Conservation (phyloP, 2,113 vertebrate species). For the Gallinago media region DNA sequence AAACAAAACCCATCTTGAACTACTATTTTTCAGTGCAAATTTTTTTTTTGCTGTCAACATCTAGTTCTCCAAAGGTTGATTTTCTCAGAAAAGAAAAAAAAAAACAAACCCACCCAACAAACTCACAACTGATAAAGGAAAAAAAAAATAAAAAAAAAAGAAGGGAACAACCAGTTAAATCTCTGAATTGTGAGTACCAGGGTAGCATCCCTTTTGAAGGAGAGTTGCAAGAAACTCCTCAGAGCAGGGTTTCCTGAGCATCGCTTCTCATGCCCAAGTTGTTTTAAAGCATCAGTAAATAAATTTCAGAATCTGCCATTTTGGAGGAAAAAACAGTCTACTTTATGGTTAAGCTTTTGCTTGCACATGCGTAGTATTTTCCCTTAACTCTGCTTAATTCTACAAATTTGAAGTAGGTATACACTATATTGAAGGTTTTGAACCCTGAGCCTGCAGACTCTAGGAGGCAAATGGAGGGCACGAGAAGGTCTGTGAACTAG, state of each 20-base stretch:
- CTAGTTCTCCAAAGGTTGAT: not conserved
- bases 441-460: not conserved
- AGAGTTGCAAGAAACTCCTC: not conserved
- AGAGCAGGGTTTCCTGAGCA: not conserved
- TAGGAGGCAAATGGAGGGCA: not conserved
- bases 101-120: not conserved
- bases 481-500: not conserved
- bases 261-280: not conserved
- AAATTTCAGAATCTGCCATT: not conserved
- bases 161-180: not conserved
- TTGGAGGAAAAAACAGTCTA: not conserved
- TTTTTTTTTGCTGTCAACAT: not conserved
- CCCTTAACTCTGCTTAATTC: not conserved
- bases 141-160: no score
- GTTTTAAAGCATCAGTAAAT: not conserved
- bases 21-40: not conserved
- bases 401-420: not conserved
- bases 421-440: not conserved
- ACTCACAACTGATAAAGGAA: not conserved
- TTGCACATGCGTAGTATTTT: not conserved
- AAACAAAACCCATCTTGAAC: not conserved
- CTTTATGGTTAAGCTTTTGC: not conserved
- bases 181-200: not conserved
- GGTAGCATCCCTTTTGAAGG: not conserved
- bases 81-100: not conserved